Evolutionary conservation across 53 echinoderm and acorn worm species (phyloP).

Genomic region (Temnopleurus reevesii): DNA sequence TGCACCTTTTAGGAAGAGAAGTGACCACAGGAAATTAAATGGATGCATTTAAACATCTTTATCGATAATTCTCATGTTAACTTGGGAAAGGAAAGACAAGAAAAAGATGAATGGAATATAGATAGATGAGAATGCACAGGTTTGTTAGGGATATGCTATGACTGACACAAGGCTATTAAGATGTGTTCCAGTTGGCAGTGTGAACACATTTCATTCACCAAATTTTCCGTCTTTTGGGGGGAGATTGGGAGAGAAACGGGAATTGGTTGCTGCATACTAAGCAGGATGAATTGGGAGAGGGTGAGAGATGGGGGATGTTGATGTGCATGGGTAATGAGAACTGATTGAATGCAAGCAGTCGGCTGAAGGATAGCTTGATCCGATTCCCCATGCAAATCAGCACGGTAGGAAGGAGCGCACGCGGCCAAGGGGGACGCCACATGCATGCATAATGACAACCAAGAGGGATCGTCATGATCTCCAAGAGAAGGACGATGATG

Average conservation of each 20-base stretch:
- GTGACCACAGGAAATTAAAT: too few species aligned
- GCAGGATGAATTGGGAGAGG: background rate
- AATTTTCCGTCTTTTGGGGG: background rate
- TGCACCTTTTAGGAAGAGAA: too few species aligned
- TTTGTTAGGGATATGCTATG: too few species aligned
- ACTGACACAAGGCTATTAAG: too few species aligned
- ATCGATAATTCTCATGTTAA: too few species aligned
- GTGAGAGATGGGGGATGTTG: slow-evolving; percentile 7
- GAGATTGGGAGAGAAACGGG: background rate
- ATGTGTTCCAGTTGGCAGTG: too few species aligned
- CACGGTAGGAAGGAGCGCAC: slow-evolving; percentile 18
- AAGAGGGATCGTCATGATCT: slow-evolving; percentile 23
- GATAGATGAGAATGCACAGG: too few species aligned
- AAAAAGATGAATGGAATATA: too few species aligned
- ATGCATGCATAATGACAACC: slow-evolving; percentile 57
- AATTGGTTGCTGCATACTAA: background rate
- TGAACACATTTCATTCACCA: too few species aligned
- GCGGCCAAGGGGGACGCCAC: slow-evolving; percentile 42
- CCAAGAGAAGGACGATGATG: slow-evolving; percentile 4
- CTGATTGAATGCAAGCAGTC: slow-evolving; percentile 52
- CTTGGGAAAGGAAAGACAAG: too few species aligned
- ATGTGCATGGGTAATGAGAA: slow-evolving; percentile 54
- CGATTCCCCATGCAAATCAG: slow-evolving; percentile 42
- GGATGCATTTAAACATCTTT: too few species aligned
- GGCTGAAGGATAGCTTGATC: slow-evolving; percentile 58